These are phyloP conservation scores for Ennomos fuscantarius DNA, from an alignment of 2,888 invertebrate species.

Conservation along the genomic window DNA sequence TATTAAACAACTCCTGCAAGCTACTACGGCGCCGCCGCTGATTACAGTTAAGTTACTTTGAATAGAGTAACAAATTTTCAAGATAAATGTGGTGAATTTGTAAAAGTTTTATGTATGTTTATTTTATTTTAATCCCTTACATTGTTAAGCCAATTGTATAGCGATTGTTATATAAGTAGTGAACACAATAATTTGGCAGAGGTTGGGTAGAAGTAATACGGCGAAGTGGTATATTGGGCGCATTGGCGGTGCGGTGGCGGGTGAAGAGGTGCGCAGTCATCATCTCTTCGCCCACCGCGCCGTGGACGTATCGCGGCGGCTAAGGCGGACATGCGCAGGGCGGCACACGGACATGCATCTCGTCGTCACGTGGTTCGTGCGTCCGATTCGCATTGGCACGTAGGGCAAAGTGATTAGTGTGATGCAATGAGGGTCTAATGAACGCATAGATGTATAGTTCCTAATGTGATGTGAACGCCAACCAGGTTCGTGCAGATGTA, in stretches of 20 bases:
- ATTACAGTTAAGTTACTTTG: slow-evolving; percentile 28
- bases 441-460: slow-evolving; percentile 55
- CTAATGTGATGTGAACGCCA: slow-evolving; percentile 57
- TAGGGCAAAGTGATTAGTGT: slow-evolving; percentile 61
- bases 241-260: slow-evolving; percentile 1
- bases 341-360: slow-evolving; percentile 53
- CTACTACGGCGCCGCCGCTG: slow-evolving; percentile 21
- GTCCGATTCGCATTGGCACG: slow-evolving; percentile 50
- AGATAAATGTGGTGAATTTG: slow-evolving; percentile 9
- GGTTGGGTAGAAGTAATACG: slow-evolving; percentile 33
- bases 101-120: slow-evolving; percentile 2
- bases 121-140: slow-evolving; percentile 2
- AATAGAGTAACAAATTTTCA: neutral
- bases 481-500: slow-evolving; percentile 74
- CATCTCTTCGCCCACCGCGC: slow-evolving; percentile 34
- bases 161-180: neutral
- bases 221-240: slow-evolving; percentile 7
- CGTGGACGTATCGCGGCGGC: neutral
- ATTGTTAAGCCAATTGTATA: slow-evolving; percentile 22
- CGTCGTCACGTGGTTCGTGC: slow-evolving; percentile 45
- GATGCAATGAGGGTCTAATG: slow-evolving; percentile 69
- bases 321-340: slow-evolving; percentile 25
- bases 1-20: slow-evolving; percentile 35
- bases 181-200: slow-evolving; percentile 15
- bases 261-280: slow-evolving; percentile 36